Base-by-base conservation (phyloP, 2,113 vertebrate species). In the Trochalopteron elliotii region DNA sequence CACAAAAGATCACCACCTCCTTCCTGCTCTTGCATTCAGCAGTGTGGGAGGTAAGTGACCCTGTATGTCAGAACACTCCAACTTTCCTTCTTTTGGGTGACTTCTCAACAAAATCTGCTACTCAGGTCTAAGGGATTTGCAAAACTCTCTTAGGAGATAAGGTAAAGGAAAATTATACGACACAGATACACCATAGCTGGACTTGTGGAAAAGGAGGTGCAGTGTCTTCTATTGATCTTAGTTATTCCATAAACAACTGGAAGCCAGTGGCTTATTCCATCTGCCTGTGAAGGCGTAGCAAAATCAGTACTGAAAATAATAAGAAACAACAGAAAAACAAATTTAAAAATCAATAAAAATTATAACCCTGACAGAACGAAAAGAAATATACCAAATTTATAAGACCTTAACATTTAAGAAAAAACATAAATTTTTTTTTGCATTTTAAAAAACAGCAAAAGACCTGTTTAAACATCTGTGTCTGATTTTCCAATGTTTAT, bases 401-500 rank as follows among this genome's bases (percentile, higher is more conserved):
- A 83, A 67, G 33, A 87, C 35, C 21, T 89, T 91, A 23, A 3
- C 24, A 40, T 87, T 93, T 74, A 86, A 94, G 44, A 27, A 89
- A 87, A 89, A 89, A 50, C 11, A 31, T 39, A 9, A n/a, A 15
- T 31, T 49, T 24, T n/a, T 44, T 77, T 96, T 96, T 93, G 21
- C 35, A 50, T 93, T 91, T 53, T 37, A 67, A 44, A 28, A 47
- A n/a, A 6, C 45, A 77, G 47, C 79, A 44, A 67, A 55, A 80
- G 7, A 64, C 27, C 9, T 65, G 28, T 84, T 93, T 95, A 35
- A 28, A 90, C 80, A 97, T 93, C 80, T 97, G 86, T 61, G 59
- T 91, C 90, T 95, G 65, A 85, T 96, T 97, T 94, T 96, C 59
- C 68, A 84, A 30, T 76, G 45, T 79, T 83, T 74, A 88, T 76